A percentile compares a stretch with the other conserved stretches of the same genome.
Conservation (phyloP, 2,888 invertebrate genomes). For the Adineta ricciae region DNA sequence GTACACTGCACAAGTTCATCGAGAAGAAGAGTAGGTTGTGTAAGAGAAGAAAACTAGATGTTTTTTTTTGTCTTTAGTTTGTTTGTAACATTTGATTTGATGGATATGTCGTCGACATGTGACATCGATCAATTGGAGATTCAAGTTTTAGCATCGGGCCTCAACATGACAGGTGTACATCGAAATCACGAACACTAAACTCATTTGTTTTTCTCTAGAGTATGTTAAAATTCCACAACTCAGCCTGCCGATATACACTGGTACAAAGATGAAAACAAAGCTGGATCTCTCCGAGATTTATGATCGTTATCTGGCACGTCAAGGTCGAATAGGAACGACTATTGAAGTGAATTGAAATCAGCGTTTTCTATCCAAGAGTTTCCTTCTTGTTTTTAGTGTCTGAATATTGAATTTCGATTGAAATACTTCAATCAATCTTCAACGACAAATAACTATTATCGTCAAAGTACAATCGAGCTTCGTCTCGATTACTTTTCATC, state of each 20-base stretch:
- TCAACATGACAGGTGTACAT: neutral
- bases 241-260: neutral
- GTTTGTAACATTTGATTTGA: neutral
- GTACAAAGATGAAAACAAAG: neutral
- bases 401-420: neutral
- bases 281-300: neutral
- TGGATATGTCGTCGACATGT: neutral
- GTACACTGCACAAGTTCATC: neutral
- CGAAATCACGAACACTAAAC: neutral
- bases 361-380: neutral
- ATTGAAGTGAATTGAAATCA: neutral
- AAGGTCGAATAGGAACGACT: neutral
- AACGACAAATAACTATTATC: neutral
- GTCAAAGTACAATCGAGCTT: neutral
- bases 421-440: neutral
- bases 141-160: neutral
- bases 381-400: neutral
- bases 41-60: neutral
- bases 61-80: neutral
- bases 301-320: neutral
- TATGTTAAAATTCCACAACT: neutral
- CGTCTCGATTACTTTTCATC: neutral
- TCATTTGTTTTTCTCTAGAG: neutral
- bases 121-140: neutral
- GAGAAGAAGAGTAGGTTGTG: neutral